A percentile compares a stretch with the other conserved stretches of the same genome.
Conservation (phyloP, 2,888 invertebrate genomes). For the Ophraella communa region DNA sequence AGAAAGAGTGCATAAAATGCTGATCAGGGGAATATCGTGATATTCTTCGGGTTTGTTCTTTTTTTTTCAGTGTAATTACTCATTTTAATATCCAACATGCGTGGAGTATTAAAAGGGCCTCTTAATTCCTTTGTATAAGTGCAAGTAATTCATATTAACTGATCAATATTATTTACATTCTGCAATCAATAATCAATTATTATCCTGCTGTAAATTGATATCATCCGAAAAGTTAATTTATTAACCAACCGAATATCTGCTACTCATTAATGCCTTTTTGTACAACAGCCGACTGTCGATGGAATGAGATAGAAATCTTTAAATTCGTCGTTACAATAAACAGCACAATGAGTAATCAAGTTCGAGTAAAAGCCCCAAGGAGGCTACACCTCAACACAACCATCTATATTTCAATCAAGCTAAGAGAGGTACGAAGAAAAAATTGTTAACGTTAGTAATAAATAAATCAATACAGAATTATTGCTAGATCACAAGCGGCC, state of each 20-base stretch:
- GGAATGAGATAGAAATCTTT: neutral
- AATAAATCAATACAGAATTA: slow-evolving; percentile 38
- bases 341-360: slow-evolving; percentile 15
- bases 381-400: slow-evolving; percentile 16
- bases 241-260: neutral
- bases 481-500: slow-evolving; percentile 38
- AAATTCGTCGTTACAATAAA: neutral
- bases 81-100: no score
- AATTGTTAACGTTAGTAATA: slow-evolving; percentile 22
- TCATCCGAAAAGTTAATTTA: no score
- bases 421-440: slow-evolving; percentile 26
- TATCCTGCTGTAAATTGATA: no score
- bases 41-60: no score
- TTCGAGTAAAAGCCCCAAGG: slow-evolving; percentile 6
- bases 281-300: neutral
- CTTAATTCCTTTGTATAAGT: no score
- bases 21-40: no score
- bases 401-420: slow-evolving; percentile 26
- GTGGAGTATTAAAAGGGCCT: no score
- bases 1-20: no score
- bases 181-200: no score
- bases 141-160: no score
- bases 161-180: no score
- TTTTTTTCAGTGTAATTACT: no score
- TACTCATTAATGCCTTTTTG: neutral